A percentile compares a stretch with the other conserved stretches of the same genome.
These are phyloP conservation scores for Salmo trutta DNA, from an alignment of 2,797 vertebrate species.

Conservation along the genomic window DNA sequence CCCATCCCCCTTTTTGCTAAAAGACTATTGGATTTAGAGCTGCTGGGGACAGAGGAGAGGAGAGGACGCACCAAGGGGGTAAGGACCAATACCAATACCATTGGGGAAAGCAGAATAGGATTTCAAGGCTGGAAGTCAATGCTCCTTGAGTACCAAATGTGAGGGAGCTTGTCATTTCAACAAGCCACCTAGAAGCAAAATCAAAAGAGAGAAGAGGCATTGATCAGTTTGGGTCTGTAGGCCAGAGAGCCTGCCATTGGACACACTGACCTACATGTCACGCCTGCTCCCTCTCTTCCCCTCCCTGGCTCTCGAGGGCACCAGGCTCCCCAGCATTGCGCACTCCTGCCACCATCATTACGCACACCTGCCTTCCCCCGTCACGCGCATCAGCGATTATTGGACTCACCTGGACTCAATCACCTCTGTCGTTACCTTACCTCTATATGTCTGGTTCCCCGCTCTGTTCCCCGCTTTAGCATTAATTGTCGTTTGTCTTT, in stretches of 20 bases:
- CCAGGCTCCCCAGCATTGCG: too few relatives aligned
- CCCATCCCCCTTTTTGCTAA: constrained; percentile 50
- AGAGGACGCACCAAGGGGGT: constrained; percentile 26
- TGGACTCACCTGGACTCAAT: too few relatives aligned
- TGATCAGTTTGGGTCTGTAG: constrained; percentile 52
- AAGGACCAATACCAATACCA: constrained; percentile 21
- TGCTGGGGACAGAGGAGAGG: constrained; percentile 1
- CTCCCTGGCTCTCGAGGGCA: too few relatives aligned
- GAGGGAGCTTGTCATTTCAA: constrained; percentile 46
- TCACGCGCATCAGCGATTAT: too few relatives aligned
- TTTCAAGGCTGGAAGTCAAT: constrained; percentile 24
- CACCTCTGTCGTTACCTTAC: too few relatives aligned
- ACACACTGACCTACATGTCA: constrained; percentile 33
- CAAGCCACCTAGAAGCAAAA: constrained; percentile 29
- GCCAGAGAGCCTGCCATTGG: constrained; percentile 13
- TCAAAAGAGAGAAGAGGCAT: constrained; percentile 35
- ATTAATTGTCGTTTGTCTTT: too few relatives aligned
- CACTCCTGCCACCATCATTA: too few relatives aligned
- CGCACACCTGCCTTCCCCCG: too few relatives aligned
- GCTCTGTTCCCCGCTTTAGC: too few relatives aligned
- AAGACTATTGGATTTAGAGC: constrained; percentile 53
- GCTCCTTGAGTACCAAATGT: constrained; percentile 29
- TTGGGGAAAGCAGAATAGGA: background rate
- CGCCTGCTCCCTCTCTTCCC: too few relatives aligned
- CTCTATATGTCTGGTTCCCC: too few relatives aligned